These are phyloP conservation scores for Panthera leo DNA, from an alignment of 2,113 vertebrate genomes.

Conservation along the genomic window DNA sequence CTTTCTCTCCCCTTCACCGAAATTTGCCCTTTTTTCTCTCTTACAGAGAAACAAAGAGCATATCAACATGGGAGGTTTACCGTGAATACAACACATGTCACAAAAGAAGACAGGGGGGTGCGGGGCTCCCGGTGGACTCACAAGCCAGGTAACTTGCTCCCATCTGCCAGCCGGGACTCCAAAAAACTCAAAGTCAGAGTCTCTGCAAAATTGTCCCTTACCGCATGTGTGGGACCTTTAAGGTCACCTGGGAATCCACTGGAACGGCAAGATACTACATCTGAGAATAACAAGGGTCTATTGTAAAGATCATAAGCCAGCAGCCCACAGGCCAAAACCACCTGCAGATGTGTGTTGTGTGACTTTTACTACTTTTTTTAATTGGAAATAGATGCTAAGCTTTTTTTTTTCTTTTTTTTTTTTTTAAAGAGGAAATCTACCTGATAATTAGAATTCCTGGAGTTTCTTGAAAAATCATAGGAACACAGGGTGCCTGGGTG, in stretches of 20 bases:
- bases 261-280: not conserved
- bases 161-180: not conserved
- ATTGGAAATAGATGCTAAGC: not conserved
- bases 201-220: not conserved
- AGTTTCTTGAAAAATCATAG: not conserved
- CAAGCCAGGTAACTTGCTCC: not conserved
- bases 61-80: not conserved
- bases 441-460: not conserved
- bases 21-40: not conserved
- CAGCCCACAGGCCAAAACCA: not conserved
- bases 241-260: not conserved
- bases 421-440: not conserved
- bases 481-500: not conserved
- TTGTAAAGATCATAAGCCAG: not conserved
- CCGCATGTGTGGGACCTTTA: not conserved
- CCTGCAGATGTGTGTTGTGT: not conserved
- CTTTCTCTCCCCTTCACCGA: not conserved
- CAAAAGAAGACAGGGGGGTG: fast-evolving
- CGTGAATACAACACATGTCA: not conserved
- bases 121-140: fast-evolving
- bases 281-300: not conserved
- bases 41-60: not conserved
- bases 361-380: not conserved
- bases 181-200: not conserved
- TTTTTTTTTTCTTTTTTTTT: not conserved